Evolutionary conservation across 2,888 invertebrate species (phyloP).

Genomic region (Dynastes grantii): DNA sequence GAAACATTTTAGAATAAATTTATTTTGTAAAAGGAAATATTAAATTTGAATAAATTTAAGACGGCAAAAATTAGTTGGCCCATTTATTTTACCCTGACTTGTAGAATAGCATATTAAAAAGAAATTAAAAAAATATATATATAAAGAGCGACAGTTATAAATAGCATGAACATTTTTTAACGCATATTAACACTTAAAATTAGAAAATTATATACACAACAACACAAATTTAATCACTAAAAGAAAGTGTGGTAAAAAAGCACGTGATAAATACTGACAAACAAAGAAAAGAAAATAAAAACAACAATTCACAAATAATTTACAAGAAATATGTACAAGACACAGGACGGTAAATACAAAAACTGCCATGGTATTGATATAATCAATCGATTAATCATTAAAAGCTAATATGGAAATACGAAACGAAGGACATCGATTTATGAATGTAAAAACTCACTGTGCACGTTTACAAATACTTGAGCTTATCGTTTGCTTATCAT

Average conservation of each 20-base stretch:
- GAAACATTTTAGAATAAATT: too few relatives aligned
- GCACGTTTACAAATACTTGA: slow-evolving; percentile 48
- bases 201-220: slow-evolving; percentile 35
- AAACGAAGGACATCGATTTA: slow-evolving; percentile 25
- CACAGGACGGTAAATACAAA: slow-evolving; percentile 49
- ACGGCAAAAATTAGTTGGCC: too few relatives aligned
- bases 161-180: background rate
- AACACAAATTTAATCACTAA: slow-evolving; percentile 8
- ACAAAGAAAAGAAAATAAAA: slow-evolving; percentile 25
- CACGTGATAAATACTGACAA: slow-evolving; percentile 48
- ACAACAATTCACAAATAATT: slow-evolving; percentile 44
- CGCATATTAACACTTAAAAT: background rate
- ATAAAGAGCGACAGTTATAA: background rate
- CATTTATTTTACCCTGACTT: too few relatives aligned
- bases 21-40: too few relatives aligned
- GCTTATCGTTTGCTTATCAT: slow-evolving; percentile 36
- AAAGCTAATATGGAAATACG: background rate
- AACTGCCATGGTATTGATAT: slow-evolving; percentile 42
- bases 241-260: slow-evolving; percentile 37
- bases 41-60: too few relatives aligned
- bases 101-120: slow-evolving; percentile 10
- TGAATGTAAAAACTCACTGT: slow-evolving; percentile 23
- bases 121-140: background rate
- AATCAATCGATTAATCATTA: slow-evolving; percentile 5
- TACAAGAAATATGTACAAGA: slow-evolving; percentile 49